These are phyloP conservation scores for Anodontia alba DNA, from an alignment of 2,888 invertebrate genomes.

Conservation along the genomic window DNA sequence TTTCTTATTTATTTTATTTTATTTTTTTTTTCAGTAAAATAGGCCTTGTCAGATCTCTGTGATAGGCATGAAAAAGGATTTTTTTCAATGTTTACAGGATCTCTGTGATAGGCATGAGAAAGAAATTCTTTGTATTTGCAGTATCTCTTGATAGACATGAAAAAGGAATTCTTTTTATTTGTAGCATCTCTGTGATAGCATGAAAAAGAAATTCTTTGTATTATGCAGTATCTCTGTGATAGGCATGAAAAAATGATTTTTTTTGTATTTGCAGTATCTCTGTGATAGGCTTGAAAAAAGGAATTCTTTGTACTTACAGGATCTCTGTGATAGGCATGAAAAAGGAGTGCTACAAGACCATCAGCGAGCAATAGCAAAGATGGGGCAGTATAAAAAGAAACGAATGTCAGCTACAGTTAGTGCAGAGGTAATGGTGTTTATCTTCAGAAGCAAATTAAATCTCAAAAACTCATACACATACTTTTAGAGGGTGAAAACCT, in stretches of 20 bases:
- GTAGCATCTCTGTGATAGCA: conserved; percentile 85
- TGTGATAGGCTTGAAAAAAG: no score
- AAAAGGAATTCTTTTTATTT: conserved; percentile 80
- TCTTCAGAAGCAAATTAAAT: no score
- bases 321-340: conserved; percentile 84
- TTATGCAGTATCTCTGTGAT: no score
- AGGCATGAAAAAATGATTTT: no score
- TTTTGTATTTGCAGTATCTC: no score
- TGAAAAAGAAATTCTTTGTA: conserved; percentile 84
- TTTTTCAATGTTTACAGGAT: conserved; percentile 79
- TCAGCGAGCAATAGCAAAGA: conserved; percentile 83
- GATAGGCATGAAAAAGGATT: no score
- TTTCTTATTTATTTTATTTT: no score
- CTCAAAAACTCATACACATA: conserved; percentile 3
- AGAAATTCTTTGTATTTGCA: conserved; percentile 78
- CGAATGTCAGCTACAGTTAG: conserved; percentile 82
- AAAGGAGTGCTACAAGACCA: conserved; percentile 83
- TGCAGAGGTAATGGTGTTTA: conserved; percentile 76
- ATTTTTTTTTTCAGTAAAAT: no score
- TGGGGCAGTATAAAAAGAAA: conserved; percentile 84
- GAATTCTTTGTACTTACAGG: conserved; percentile 76
- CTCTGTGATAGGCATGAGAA: conserved; percentile 85
- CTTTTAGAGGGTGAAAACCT: no score
- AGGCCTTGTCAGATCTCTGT: no score
- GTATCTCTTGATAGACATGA: conserved; percentile 85